A percentile compares a stretch with the other conserved stretches of the same genome.
phyloP scores from a whole-genome alignment of 2,888 invertebrate species.

The Lottia gigantea region DNA sequence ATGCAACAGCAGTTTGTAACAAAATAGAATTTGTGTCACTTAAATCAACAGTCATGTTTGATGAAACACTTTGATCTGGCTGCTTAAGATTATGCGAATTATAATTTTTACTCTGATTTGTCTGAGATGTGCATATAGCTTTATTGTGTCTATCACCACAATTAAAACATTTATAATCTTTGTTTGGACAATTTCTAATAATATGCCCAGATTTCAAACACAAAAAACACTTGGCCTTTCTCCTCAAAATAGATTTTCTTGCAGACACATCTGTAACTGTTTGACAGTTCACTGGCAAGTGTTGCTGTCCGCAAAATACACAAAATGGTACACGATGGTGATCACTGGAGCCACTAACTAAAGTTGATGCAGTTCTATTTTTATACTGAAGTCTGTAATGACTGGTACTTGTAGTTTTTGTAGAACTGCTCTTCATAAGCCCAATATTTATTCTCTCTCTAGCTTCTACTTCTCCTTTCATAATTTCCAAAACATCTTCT shows the following conservation, averaged over 20 bases:
- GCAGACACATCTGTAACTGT: neutral
- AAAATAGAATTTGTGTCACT: neutral
- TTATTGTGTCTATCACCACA: neutral
- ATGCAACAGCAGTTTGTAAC: neutral
- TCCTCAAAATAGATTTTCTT: neutral
- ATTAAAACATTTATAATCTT: neutral
- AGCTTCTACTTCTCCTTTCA: neutral
- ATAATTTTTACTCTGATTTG: neutral
- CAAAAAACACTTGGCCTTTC: neutral
- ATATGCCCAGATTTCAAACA: neutral
- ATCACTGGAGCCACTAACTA: neutral
- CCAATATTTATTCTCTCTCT: no score
- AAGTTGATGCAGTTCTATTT: neutral
- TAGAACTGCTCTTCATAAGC: no score
- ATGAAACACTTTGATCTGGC: neutral
- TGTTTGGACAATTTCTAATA: neutral
- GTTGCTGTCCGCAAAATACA: neutral
- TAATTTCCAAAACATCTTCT: neutral
- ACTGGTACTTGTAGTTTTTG: neutral
- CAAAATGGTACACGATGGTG: neutral
- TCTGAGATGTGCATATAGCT: neutral
- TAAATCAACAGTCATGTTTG: neutral
- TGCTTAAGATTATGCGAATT: neutral
- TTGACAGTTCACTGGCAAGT: neutral
- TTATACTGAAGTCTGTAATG: no score